These are phyloP conservation scores for Prunella fulvescens DNA, from an alignment of 2,113 vertebrate species.

Conservation along the genomic window DNA sequence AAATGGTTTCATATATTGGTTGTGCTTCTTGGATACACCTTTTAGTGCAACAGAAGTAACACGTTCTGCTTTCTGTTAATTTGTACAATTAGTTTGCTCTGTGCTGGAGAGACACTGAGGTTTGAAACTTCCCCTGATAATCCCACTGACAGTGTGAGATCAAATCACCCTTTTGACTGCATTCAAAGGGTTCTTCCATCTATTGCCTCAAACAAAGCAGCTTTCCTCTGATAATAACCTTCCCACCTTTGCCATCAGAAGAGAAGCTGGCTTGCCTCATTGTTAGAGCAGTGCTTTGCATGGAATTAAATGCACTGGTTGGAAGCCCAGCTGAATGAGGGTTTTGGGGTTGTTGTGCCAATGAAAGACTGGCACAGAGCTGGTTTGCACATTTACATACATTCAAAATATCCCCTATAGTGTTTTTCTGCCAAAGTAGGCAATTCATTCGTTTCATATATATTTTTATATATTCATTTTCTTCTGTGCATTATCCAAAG, in stretches of 20 bases:
- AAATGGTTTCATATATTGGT: neutral
- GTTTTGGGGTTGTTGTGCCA: neutral
- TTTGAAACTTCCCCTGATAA: neutral
- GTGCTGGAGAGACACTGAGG: neutral
- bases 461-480: neutral
- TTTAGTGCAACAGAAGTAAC: neutral
- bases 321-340: neutral
- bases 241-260: neutral
- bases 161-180: neutral
- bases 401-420: neutral
- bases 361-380: neutral
- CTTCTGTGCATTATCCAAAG: neutral
- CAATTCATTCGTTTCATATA: neutral
- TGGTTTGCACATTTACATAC: neutral
- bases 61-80: neutral
- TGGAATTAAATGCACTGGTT: rapidly evolving
- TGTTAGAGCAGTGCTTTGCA: neutral
- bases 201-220: neutral
- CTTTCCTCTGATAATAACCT: neutral
- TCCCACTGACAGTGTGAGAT: neutral
- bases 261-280: neutral
- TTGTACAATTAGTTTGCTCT: neutral
- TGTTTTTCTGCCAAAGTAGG: neutral
- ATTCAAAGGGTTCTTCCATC: neutral
- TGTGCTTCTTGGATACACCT: neutral